phyloP scores from a whole-genome alignment of 2,888 invertebrate genomes.

The Macropis europaea region DNA sequence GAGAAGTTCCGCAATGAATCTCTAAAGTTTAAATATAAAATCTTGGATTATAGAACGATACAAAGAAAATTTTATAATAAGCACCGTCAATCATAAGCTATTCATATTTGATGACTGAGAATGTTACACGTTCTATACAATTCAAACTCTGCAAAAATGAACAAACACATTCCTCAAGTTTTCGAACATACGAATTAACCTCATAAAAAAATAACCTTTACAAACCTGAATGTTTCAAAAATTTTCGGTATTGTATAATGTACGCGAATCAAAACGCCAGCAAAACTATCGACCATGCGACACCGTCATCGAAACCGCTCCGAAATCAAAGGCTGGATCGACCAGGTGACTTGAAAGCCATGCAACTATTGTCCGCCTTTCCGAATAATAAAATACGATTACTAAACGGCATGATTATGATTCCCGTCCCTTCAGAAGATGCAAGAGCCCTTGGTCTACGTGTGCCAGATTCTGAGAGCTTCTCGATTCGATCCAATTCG shows the following conservation, averaged over 20 bases:
- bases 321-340: constrained; percentile 10
- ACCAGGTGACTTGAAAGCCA: constrained; percentile 18
- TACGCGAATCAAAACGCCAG: not conserved
- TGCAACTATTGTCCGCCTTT: not conserved
- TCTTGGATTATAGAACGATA: not conserved
- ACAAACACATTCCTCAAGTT: not conserved
- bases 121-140: not conserved
- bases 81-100: not conserved
- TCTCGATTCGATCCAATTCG: constrained; percentile 1
- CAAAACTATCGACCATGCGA: not conserved
- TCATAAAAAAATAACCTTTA: not conserved
- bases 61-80: not conserved
- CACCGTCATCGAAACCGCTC: not conserved
- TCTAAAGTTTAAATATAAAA: not conserved
- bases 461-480: not conserved
- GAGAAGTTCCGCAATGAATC: not conserved
- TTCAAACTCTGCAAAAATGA: not conserved
- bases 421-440: constrained; percentile 29
- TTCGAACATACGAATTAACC: not conserved
- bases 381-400: not conserved
- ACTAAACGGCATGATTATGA: constrained; percentile 12
- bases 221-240: not conserved
- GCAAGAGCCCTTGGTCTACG: constrained; percentile 23
- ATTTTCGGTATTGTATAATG: constrained; percentile 3
- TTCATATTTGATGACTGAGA: not conserved